Evolutionary conservation across 2,797 vertebrate genomes (phyloP).

Genomic region (Macropus fuliginosus): DNA sequence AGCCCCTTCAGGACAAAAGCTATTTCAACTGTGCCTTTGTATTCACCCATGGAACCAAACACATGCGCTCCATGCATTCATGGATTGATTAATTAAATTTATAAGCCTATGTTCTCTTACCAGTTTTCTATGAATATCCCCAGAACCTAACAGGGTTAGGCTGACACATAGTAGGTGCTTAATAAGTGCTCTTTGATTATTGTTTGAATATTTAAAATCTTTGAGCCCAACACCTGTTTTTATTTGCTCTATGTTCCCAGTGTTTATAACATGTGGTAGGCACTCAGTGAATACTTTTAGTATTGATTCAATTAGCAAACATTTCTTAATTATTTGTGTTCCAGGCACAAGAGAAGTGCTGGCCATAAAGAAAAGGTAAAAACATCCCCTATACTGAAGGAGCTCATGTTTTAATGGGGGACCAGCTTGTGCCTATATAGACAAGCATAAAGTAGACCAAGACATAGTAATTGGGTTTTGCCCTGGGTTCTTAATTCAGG

Average conservation of each 20-base stretch:
- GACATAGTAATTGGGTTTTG: background rate
- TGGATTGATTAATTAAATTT: background rate
- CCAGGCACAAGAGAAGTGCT: background rate
- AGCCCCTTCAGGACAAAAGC: background rate
- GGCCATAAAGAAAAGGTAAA: background rate
- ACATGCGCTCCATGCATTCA: background rate
- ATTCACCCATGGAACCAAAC: background rate
- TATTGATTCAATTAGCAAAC: background rate
- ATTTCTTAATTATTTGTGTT: background rate
- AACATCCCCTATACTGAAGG: background rate
- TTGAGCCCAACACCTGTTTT: background rate
- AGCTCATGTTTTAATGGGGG: background rate
- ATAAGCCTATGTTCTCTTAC: background rate
- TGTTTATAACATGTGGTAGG: background rate
- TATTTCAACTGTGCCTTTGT: background rate
- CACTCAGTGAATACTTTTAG: background rate
- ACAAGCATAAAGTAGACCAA: background rate
- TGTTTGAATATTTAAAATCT: background rate
- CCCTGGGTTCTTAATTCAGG: background rate
- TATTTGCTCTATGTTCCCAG: background rate
- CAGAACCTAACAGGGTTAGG: background rate
- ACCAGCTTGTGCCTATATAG: background rate
- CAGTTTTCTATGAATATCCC: background rate
- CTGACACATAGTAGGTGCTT: background rate
- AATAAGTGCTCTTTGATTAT: background rate